Conservation (phyloP, 2,888 invertebrate genomes). For the Habrosyne pyritoides region DNA sequence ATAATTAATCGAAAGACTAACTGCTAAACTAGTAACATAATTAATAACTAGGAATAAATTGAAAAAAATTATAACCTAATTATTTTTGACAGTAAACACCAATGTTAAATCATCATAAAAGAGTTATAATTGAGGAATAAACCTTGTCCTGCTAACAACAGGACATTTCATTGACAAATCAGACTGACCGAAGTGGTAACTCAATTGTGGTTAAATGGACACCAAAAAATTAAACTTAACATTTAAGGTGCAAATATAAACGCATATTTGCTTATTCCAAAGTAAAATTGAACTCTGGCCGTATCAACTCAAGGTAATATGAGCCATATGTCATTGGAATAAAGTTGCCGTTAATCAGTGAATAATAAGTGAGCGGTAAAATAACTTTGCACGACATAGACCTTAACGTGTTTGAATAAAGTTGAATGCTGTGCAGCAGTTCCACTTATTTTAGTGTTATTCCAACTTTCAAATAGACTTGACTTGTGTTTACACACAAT, state of each 20-base stretch:
- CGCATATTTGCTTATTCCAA: not conserved
- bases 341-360: not conserved
- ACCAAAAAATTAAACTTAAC: too few species aligned
- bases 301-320: not conserved
- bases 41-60: too few species aligned
- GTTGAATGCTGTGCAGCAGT: conserved; percentile 2
- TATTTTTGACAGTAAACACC: too few species aligned
- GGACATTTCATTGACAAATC: not conserved
- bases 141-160: not conserved
- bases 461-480: conserved; percentile 16
- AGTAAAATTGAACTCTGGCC: not conserved
- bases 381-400: conserved; percentile 10
- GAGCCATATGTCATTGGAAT: not conserved
- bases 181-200: not conserved
- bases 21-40: too few species aligned
- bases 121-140: not conserved
- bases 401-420: conserved; percentile 19
- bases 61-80: too few species aligned
- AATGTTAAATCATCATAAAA: not conserved
- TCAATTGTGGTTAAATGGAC: too few species aligned
- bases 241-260: too few species aligned
- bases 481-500: not conserved
- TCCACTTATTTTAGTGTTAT: conserved; percentile 17
- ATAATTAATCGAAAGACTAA: too few species aligned
- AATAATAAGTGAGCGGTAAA: not conserved